A percentile compares a stretch with the other conserved stretches of the same genome.
Evolutionary conservation across 2,797 vertebrate species (phyloP).

Genomic region (Microctenopoma stevenorrisi): DNA sequence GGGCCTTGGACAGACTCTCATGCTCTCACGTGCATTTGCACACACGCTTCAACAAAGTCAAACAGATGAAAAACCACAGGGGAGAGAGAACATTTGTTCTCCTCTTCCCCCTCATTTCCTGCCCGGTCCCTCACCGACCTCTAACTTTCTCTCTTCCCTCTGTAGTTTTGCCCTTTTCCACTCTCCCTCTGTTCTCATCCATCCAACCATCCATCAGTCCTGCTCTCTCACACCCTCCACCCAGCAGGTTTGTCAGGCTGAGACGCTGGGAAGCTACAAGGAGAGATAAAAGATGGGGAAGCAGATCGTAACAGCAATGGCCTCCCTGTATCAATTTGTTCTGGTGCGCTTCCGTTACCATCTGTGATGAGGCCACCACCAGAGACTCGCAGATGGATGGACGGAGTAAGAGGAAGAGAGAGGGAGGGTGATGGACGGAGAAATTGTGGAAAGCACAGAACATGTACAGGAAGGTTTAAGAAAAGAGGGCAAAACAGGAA

Average conservation of each 20-base stretch:
- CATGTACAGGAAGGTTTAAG: conserved; percentile 4
- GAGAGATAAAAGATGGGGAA: conserved; percentile 38
- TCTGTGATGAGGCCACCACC: conserved; percentile 61
- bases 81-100: conserved; percentile 33
- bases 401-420: conserved; percentile 31
- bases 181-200: conserved; percentile 7
- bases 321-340: conserved; percentile 61
- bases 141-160: conserved; percentile 22
- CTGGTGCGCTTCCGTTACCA: conserved; percentile 62
- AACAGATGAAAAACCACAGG: conserved; percentile 39
- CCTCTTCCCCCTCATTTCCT: conserved; percentile 25
- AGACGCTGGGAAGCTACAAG: conserved; percentile 49
- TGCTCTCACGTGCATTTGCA: not conserved
- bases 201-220: conserved; percentile 26
- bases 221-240: conserved; percentile 11
- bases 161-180: not conserved
- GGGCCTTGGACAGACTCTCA: not conserved
- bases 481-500: not conserved
- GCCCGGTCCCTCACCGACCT: conserved; percentile 23
- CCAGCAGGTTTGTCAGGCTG: conserved; percentile 33
- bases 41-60: not conserved
- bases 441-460: not conserved
- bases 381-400: conserved; percentile 68
- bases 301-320: conserved; percentile 45
- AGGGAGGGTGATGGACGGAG: conserved; percentile 50